Evolutionary conservation across 1,140 invertebrate species (phyloP).

Genomic region (Littorina saxatilis): DNA sequence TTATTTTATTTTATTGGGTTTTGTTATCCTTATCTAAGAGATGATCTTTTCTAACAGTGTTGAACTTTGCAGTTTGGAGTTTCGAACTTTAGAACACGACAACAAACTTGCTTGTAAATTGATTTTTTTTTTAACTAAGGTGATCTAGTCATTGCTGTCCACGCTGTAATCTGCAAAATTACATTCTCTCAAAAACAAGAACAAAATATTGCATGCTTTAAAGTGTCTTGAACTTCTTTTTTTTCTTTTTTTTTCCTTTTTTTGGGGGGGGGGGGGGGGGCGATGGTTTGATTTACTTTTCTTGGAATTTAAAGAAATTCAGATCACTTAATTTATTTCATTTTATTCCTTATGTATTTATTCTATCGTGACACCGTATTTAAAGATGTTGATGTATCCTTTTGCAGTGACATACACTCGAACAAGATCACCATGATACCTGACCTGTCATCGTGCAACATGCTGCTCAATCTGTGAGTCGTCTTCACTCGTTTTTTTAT

Average conservation of each 20-base stretch:
- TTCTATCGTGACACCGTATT: conserved; percentile 75
- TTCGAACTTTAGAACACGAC: no score
- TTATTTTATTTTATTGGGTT: no score
- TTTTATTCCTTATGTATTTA: conserved; percentile 5
- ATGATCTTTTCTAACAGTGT: no score
- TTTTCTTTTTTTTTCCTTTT: conserved; percentile 56
- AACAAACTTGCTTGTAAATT: no score
- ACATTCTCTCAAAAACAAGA: no score
- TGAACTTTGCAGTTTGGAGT: no score
- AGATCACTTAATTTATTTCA: background rate
- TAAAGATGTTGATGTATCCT: conserved; percentile 68
- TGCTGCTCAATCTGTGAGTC: conserved; percentile 93
- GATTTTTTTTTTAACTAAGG: no score
- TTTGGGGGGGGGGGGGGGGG: background rate
- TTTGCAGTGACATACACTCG: conserved; percentile 75
- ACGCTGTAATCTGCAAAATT: no score
- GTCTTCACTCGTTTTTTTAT: conserved; percentile 45
- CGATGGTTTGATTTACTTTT: background rate
- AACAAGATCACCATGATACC: conserved; percentile 71
- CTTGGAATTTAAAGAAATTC: background rate
- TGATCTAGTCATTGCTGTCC: no score
- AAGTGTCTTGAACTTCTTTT: conserved; percentile 65
- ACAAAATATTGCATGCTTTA: no score
- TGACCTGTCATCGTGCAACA: conserved; percentile 72
- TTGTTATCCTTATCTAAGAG: no score